Conservation (phyloP, 2,888 invertebrate genomes). For the Ectropis crepuscularia region DNA sequence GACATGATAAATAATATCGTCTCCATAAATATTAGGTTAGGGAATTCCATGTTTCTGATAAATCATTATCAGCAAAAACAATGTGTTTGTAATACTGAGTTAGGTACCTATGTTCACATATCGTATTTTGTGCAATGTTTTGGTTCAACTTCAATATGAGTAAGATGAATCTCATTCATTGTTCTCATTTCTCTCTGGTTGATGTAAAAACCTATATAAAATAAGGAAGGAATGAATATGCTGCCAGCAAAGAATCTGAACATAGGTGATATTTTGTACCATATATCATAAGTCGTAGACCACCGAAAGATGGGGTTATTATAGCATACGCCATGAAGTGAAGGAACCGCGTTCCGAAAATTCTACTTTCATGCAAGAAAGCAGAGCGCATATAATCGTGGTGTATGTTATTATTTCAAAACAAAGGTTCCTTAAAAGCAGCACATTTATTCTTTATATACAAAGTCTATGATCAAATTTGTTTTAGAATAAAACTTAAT, state of each 20-base stretch:
- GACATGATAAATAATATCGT: too few species aligned
- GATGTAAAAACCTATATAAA: too few species aligned
- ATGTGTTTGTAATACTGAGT: conserved; percentile 17
- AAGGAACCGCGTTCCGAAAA: conserved; percentile 1
- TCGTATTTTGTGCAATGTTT: neutral
- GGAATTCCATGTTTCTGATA: conserved; percentile 11
- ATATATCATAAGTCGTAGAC: too few species aligned
- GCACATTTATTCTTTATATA: too few species aligned
- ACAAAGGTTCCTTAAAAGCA: neutral
- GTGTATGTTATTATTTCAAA: neutral
- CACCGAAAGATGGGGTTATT: neutral
- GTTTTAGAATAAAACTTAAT: too few species aligned
- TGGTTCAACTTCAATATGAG: conserved; percentile 3
- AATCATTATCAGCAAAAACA: conserved; percentile 10
- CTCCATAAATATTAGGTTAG: conserved; percentile 10
- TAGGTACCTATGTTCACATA: too few species aligned
- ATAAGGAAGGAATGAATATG: too few species aligned
- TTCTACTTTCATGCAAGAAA: conserved; percentile 21
- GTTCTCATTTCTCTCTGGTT: neutral
- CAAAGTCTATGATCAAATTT: too few species aligned
- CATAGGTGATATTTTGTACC: too few species aligned
- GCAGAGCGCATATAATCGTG: conserved; percentile 4
- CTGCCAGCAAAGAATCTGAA: too few species aligned
- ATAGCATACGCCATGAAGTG: conserved; percentile 1
- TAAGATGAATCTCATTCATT: conserved; percentile 13